Evolutionary conservation across 2,113 vertebrate species (phyloP), one percentile per base, ranked within the genome.

Genomic region (Antennarius striatus): DNA sequence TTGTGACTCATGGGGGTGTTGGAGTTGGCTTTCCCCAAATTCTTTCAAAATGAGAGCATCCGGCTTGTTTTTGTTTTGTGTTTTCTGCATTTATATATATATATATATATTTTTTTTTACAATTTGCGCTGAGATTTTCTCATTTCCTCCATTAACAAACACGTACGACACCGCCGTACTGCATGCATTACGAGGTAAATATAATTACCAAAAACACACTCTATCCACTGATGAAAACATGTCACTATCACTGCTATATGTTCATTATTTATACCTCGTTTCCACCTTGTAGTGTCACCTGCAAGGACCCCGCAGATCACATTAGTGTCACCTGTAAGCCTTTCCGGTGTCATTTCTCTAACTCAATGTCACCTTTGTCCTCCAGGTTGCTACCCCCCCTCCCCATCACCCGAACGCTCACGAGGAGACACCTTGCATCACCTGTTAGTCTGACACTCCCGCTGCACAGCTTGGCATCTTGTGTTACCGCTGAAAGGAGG

Each of bases 361-460:
- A 66, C 71, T 63, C 65, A 42, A 15, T 63, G 70, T 83, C 75
- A 78, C 79, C 75, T 77, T 70, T 77, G 73, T 75, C 43, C 75
- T 88, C 61, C n/a, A 29, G 32, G 71, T 56, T 63, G 55, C 68
- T 42, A 3, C 40, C 14, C 86, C 72, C 83, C 85, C 60, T 85
- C 62, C 45, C 79, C 88, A 89, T 71, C 71, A 56, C 61, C 71
- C 60, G 16, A 68, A 59, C 11, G 63, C 65, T 71, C 48, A 56
- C 54, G 48, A 0, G 45, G 65, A 74, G 81, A 79, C 81, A 75
- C 75, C 76, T 74, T 52, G 85, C 55, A 30, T 82, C 86, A 84
- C 83, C 85, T 87, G 83, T 80, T 84, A 76, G 85, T 87, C 77
- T 86, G 79, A 74, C 81, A 80, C 63, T 60, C 80, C 74, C 60